phyloP scores from a whole-genome alignment of 2,888 invertebrate genomes.

The Octodonta nipae region DNA sequence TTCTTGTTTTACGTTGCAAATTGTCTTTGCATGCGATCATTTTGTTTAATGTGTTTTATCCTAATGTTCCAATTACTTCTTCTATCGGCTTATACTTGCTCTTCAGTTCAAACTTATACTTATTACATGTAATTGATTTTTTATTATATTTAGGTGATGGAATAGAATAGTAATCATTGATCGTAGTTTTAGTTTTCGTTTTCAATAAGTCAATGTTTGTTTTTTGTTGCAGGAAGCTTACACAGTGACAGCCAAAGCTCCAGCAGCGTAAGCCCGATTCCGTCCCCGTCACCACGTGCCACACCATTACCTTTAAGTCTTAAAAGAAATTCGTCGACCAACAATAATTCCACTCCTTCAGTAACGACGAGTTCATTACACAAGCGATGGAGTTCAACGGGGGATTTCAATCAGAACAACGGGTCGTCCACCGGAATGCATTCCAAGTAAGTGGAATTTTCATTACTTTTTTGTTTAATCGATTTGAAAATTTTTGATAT shows the following conservation, averaged over 20 bases:
- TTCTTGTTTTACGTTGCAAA: too few relatives aligned
- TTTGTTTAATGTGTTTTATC: too few relatives aligned
- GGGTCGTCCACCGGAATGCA: constrained; percentile 34
- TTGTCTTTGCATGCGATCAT: too few relatives aligned
- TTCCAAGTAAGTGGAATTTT: constrained; percentile 33
- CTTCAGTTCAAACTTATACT: too few relatives aligned
- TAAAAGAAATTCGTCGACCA: constrained; percentile 41
- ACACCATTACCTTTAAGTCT: constrained; percentile 49
- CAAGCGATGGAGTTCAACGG: constrained; percentile 73
- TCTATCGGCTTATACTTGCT: too few relatives aligned
- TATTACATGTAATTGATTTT: too few relatives aligned
- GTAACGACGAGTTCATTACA: constrained; percentile 38
- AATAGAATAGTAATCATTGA: too few relatives aligned
- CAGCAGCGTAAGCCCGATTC: constrained; percentile 71
- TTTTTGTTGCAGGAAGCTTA: constrained; percentile 19
- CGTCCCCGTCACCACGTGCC: constrained; percentile 59
- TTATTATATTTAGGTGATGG: too few relatives aligned
- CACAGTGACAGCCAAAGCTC: constrained; percentile 75
- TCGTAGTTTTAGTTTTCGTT: too few relatives aligned
- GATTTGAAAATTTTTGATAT: too few relatives aligned
- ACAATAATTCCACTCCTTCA: constrained; percentile 53
- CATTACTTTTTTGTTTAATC: too few relatives aligned
- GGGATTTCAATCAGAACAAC: constrained; percentile 50
- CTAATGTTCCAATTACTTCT: too few relatives aligned
- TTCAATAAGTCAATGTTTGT: neutral